Conservation (phyloP, 1,140 invertebrate genomes). For the Orchesella cincta region DNA sequence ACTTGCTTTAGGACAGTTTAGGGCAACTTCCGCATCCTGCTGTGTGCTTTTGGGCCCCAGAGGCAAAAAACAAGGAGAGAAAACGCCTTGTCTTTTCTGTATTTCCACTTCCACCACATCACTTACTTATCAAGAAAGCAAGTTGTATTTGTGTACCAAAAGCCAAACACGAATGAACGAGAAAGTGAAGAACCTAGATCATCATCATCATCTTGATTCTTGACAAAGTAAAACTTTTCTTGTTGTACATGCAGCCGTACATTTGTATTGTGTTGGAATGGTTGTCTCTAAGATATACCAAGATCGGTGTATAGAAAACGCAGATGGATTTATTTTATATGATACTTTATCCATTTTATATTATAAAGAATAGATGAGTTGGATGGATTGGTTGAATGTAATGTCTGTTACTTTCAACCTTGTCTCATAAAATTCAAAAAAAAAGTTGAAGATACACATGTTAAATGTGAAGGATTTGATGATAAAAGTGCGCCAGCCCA, state of each 20-base stretch:
- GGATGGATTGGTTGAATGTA: not conserved
- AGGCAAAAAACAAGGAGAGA: slow-evolving; percentile 17
- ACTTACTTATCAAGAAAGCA: not conserved
- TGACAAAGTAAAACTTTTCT: not conserved
- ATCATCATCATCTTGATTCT: not conserved
- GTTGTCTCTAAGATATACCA: not conserved
- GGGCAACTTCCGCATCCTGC: slow-evolving; percentile 18
- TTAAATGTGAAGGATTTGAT: not conserved
- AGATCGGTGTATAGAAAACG: not conserved
- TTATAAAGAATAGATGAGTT: not conserved
- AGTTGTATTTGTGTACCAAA: not conserved
- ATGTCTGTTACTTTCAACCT: not conserved
- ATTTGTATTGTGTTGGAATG: not conserved
- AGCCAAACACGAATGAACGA: not conserved
- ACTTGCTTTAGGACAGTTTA: slow-evolving; percentile 16
- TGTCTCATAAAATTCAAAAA: not conserved
- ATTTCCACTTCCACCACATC: not conserved
- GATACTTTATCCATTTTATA: not conserved
- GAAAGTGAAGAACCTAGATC: not conserved
- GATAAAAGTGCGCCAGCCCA: not conserved
- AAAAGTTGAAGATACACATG: not conserved
- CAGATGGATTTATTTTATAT: not conserved
- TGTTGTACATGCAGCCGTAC: not conserved
- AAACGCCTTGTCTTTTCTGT: not conserved
- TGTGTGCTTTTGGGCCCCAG: not conserved